phyloP scores from a whole-genome alignment of 1,140 invertebrate genomes.

The Drosophila baimaii region DNA sequence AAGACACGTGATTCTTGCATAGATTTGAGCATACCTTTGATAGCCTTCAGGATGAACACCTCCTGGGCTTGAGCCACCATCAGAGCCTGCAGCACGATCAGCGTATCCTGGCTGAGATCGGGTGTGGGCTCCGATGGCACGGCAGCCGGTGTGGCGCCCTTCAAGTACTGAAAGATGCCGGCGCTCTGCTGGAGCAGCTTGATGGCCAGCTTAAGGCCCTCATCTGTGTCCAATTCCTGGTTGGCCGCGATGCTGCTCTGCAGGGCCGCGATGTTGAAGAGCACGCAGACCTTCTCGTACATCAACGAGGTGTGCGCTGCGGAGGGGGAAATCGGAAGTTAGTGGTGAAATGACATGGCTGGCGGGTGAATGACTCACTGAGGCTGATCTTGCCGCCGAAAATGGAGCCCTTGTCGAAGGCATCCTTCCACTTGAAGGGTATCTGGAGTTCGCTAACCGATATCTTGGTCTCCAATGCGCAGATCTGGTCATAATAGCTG shows the following conservation, averaged over 20 bases:
- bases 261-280: slow-evolving; percentile 98
- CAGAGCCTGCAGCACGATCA: slow-evolving; percentile 92
- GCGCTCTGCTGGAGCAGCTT: slow-evolving; percentile 97
- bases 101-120: slow-evolving; percentile 96
- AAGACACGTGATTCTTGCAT: not conserved
- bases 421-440: slow-evolving; percentile 99
- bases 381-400: slow-evolving; percentile 96
- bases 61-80: slow-evolving; percentile 99
- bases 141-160: slow-evolving; percentile 92
- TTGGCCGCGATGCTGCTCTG: slow-evolving; percentile 94
- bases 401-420: slow-evolving; percentile 97
- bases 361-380: slow-evolving; percentile 87
- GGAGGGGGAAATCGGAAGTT: slow-evolving; percentile 51
- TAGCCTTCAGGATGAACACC: slow-evolving; percentile 97
- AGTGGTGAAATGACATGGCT: slow-evolving; percentile 10
- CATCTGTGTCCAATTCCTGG: slow-evolving; percentile 95
- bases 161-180: slow-evolving; percentile 95
- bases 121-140: slow-evolving; percentile 97
- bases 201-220: slow-evolving; percentile 96
- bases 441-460: slow-evolving; percentile 95
- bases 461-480: slow-evolving; percentile 96
- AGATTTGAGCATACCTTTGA: slow-evolving; percentile 88
- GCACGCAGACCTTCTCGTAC: slow-evolving; percentile 97
- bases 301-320: slow-evolving; percentile 92
- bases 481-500: slow-evolving; percentile 99